Percentiles rank a stretch among this genome's conserved stretches.
These are phyloP conservation scores for Drosophila histrio DNA, from an alignment of 2,888 invertebrate genomes.

Conservation along the genomic window DNA sequence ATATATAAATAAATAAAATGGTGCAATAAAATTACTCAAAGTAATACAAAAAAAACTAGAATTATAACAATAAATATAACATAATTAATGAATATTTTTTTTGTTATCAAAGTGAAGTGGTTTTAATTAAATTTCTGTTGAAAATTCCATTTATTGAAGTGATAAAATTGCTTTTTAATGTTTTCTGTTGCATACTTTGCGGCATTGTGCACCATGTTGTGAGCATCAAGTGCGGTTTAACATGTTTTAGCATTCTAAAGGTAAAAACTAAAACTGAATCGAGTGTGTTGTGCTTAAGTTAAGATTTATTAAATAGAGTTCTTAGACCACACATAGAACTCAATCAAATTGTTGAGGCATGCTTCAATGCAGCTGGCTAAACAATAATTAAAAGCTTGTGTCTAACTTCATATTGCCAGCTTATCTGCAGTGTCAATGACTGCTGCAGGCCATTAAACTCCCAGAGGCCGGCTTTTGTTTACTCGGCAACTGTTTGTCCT, in stretches of 20 bases:
- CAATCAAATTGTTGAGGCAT: constrained; percentile 11
- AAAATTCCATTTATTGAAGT: not conserved
- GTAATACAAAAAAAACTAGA: constrained; percentile 22
- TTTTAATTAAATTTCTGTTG: not conserved
- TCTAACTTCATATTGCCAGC: constrained; percentile 6
- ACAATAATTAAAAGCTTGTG: constrained; percentile 38
- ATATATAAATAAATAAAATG: constrained; percentile 12
- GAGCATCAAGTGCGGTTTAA: not conserved
- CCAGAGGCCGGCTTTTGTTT: constrained; percentile 52
- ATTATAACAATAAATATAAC: constrained; percentile 5
- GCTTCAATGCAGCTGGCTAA: constrained; percentile 21
- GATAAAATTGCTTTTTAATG: not conserved
- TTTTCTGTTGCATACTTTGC: constrained; percentile 22
- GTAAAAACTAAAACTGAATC: constrained; percentile 13
- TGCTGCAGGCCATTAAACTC: constrained; percentile 71
- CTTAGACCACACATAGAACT: not conserved
- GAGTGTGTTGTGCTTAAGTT: not conserved
- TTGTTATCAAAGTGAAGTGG: constrained; percentile 5
- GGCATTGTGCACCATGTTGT: not conserved
- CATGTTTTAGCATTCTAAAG: constrained; percentile 27
- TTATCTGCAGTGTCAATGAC: constrained; percentile 63
- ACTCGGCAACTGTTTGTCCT: constrained; percentile 41
- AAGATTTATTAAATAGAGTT: not conserved
- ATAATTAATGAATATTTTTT: not conserved
- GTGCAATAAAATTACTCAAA: constrained; percentile 34